phyloP scores from a whole-genome alignment of 2,113 vertebrate genomes.

The Dipodomys ordii region DNA sequence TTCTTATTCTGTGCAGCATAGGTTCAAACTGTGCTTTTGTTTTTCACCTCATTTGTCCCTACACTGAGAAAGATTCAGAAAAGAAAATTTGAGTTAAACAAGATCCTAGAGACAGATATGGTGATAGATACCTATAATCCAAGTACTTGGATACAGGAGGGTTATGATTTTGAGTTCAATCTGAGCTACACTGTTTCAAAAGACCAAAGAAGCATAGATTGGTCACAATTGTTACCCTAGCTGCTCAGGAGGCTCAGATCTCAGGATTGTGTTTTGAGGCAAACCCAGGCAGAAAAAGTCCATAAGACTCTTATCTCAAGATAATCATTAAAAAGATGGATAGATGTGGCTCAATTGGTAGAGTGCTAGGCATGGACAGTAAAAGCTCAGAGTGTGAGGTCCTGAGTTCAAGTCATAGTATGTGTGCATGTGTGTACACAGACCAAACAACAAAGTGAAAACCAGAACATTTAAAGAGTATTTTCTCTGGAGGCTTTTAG shows the following conservation, averaged over 20 bases:
- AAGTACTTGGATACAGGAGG: neutral
- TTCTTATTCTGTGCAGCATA: neutral
- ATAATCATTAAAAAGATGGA: no score
- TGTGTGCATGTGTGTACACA: neutral
- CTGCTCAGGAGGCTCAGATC: no score
- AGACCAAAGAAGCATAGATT: neutral
- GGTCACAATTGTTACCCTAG: no score
- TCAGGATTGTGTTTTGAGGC: no score
- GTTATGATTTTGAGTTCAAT: neutral
- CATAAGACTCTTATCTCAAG: no score
- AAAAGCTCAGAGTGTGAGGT: no score
- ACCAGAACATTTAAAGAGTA: neutral
- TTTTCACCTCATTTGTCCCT: neutral
- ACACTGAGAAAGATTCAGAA: slow-evolving; percentile 13
- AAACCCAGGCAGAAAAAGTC: no score
- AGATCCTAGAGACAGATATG: neutral
- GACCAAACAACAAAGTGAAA: neutral
- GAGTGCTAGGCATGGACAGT: no score
- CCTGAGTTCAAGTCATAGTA: no score
- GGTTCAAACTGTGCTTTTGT: slow-evolving; percentile 47
- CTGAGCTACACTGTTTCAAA: neutral
- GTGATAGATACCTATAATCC: neutral
- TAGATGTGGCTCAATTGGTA: no score
- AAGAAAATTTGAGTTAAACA: neutral
- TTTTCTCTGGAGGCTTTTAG: slow-evolving; percentile 17